These are phyloP conservation scores for Parthenolecanium corni DNA, from an alignment of 2,888 invertebrate species.

Conservation along the genomic window DNA sequence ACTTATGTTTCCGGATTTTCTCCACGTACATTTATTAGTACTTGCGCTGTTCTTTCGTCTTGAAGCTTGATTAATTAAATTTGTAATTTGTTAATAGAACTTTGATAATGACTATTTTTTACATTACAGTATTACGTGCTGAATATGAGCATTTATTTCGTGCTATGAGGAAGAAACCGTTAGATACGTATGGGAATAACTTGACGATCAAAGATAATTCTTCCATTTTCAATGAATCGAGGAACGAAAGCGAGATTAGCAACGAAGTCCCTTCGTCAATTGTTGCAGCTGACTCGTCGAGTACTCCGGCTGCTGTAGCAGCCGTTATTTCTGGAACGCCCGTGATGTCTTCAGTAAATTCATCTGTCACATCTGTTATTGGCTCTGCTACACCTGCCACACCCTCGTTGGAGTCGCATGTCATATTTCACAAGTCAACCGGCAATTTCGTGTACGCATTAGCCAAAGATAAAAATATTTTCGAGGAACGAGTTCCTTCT, in stretches of 20 bases:
- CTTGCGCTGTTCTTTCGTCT: too few species aligned
- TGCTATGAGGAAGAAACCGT: not conserved
- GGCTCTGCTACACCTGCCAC: not conserved
- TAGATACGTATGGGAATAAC: not conserved
- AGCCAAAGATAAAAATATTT: not conserved
- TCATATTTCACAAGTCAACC: not conserved
- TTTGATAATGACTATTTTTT: too few species aligned
- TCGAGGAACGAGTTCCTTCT: not conserved
- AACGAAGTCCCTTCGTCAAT: not conserved
- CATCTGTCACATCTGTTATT: not conserved
- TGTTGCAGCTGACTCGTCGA: too few species aligned
- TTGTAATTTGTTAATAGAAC: too few species aligned
- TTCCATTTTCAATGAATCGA: too few species aligned
- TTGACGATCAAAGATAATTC: too few species aligned
- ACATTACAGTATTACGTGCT: not conserved
- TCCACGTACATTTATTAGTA: too few species aligned
- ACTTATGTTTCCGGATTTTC: too few species aligned
- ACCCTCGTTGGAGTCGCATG: not conserved
- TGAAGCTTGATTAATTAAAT: too few species aligned
- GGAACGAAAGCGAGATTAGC: not conserved
- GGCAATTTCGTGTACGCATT: not conserved
- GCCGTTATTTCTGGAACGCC: not conserved
- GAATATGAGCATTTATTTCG: conserved; percentile 1
- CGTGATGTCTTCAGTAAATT: not conserved
- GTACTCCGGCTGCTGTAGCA: too few species aligned